Base-by-base conservation (phyloP, 1,140 invertebrate genomes). In the Drosophila simulans region DNA sequence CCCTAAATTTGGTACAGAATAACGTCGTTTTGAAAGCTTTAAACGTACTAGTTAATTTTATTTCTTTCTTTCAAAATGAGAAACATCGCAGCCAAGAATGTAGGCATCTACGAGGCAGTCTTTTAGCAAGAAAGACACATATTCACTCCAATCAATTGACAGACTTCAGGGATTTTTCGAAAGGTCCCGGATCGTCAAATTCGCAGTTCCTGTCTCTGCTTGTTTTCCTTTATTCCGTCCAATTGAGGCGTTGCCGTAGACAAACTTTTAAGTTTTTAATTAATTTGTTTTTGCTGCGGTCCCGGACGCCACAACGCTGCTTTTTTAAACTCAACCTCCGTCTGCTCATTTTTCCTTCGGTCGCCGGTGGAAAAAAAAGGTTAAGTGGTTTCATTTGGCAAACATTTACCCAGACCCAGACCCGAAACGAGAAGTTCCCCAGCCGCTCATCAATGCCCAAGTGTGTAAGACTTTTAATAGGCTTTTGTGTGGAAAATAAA, bases 401-500 rank as follows among this genome's bases (percentile, higher is more conserved):
- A 86, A 73, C 83, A 86, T 86, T 86, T 86, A 88, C 83, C 73
- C 71, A 75, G 60, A 88, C 83, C 73, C 71, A 75, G 60, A 62
- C 58, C 43, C 70, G 43, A 51, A 68, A 40, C 56, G 34, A 2
- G n/a, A 35, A 40, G 66, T 22, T 39, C 63, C 42, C 49, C 73
- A 42, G 43, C 72, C 63, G 57, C 73, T 77, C 77, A 73, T 80
- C 77, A 81, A 85, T 84, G 74, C 49, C 52, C 63, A 58, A 64
- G 65, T 88, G 74, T 69, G 81, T 76, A 77, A 55, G 83, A 79
- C 79, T 83, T 89, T 89, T 86, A 86, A 86, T 86, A 88, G 84
- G 83, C 83, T 86, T 86, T 89, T 86, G 83, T 86, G 83, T 86
- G 83, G 84, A 86, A 86, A 86, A 86, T 86, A 86, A 86, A 86